A percentile compares a stretch with the other conserved stretches of the same genome.
phyloP scores from a whole-genome alignment of 1,140 invertebrate genomes.

The Drosophila arawakana region DNA sequence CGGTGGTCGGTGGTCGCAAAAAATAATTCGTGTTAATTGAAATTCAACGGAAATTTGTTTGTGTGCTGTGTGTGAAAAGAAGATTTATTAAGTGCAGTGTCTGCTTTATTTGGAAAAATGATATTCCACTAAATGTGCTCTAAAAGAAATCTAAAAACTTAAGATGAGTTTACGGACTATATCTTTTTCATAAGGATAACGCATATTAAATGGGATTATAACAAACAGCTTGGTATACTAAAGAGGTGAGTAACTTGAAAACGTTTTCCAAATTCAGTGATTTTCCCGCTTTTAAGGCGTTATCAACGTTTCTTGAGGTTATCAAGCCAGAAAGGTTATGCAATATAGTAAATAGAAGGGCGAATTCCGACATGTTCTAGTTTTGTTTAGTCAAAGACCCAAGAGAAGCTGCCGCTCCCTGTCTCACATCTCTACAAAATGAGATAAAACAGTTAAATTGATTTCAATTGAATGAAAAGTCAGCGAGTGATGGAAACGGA shows the following conservation, averaged over 20 bases:
- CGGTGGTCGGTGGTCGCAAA: conserved; percentile 15
- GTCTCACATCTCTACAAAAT: conserved; percentile 19
- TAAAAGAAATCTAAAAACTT: not conserved
- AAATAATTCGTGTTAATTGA: conserved; percentile 47
- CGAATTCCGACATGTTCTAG: not conserved
- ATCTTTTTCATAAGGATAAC: conserved; percentile 36
- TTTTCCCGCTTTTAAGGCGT: not conserved
- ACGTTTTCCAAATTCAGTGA: not conserved
- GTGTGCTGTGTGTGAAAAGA: conserved; percentile 21
- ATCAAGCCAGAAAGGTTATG: conserved; percentile 37
- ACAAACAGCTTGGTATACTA: conserved; percentile 39
- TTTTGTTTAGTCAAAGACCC: not conserved
- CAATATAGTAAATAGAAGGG: not conserved
- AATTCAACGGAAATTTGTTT: conserved; percentile 35
- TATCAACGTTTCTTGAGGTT: conserved; percentile 45
- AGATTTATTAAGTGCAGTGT: conserved; percentile 34
- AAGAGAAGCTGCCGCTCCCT: not conserved
- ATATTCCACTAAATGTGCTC: not conserved
- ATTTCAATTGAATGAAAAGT: conserved; percentile 65
- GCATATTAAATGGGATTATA: conserved; percentile 62
- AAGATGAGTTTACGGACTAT: conserved; percentile 20
- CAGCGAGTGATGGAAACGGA: conserved; percentile 14
- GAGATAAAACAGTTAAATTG: conserved; percentile 69
- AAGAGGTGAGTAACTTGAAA: conserved; percentile 46
- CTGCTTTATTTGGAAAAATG: conserved; percentile 6